Evolutionary conservation across 1,140 invertebrate genomes (phyloP).

Genomic region (Theocolax elegans): DNA sequence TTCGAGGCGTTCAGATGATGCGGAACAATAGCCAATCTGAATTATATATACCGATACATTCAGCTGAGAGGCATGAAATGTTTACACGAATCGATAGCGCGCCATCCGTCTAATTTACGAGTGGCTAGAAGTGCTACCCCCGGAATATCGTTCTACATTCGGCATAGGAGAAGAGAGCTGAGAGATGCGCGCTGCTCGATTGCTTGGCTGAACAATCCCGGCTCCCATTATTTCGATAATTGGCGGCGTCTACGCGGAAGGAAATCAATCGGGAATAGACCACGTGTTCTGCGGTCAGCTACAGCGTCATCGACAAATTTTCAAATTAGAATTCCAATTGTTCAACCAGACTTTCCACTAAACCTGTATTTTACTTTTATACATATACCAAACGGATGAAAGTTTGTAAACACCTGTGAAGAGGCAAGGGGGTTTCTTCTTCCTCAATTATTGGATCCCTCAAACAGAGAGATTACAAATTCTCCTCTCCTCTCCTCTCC

Average conservation of each 20-base stretch:
- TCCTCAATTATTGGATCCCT: not conserved
- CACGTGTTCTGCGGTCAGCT: not conserved
- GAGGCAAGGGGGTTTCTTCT: not conserved
- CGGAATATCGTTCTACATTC: too few species aligned
- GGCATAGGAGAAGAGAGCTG: too few species aligned
- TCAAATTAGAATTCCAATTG: slow-evolving; percentile 20
- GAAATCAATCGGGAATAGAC: slow-evolving; percentile 33
- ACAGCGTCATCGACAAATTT: slow-evolving; percentile 3
- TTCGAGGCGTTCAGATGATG: too few species aligned
- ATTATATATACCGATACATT: too few species aligned
- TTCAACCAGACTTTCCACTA: too few species aligned
- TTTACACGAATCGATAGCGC: too few species aligned
- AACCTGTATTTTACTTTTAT: not conserved
- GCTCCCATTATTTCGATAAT: slow-evolving; percentile 30
- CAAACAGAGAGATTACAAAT: not conserved
- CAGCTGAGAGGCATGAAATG: too few species aligned
- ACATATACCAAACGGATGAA: not conserved
- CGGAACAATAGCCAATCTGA: too few species aligned
- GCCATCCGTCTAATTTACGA: too few species aligned
- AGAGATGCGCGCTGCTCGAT: not conserved
- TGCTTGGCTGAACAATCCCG: slow-evolving; percentile 3
- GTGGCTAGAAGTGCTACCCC: too few species aligned
- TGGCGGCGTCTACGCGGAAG: not conserved
- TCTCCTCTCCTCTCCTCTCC: too few species aligned
- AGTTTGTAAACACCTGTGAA: not conserved